phyloP scores from a whole-genome alignment of 2,888 invertebrate genomes.

The Adela reaumurella region DNA sequence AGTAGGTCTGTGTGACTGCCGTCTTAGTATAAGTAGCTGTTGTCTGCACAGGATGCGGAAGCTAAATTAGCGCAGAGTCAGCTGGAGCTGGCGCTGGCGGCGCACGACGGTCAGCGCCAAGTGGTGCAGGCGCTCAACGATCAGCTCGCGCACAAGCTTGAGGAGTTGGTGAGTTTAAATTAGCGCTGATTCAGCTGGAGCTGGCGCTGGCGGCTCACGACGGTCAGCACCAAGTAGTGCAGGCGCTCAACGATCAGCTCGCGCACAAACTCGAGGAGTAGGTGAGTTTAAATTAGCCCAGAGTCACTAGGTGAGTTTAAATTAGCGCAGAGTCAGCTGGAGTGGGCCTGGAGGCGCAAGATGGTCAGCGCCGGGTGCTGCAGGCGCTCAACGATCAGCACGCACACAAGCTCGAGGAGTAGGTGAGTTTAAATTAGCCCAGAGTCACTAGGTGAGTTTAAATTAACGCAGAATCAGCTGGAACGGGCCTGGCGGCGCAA shows the following conservation, averaged over 20 bases:
- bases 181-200: conserved; percentile 77
- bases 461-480: conserved; percentile 73
- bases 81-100: conserved; percentile 71
- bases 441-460: conserved; percentile 75
- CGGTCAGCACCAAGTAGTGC: conserved; percentile 74
- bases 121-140: conserved; percentile 78
- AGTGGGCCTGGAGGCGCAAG: conserved; percentile 76
- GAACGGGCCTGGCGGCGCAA: conserved; percentile 73
- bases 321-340: conserved; percentile 74
- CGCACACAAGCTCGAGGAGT: conserved; percentile 73
- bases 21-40: too few species aligned
- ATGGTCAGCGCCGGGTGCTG: conserved; percentile 76
- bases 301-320: conserved; percentile 73
- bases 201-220: conserved; percentile 76
- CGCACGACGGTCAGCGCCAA: conserved; percentile 78
- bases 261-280: conserved; percentile 77
- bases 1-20: too few species aligned
- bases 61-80: conserved; percentile 75
- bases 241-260: conserved; percentile 79
- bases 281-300: too few species aligned
- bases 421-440: conserved; percentile 72
- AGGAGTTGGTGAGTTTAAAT: conserved; percentile 72
- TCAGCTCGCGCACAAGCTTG: conserved; percentile 76
- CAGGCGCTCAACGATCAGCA: conserved; percentile 81
- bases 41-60: conserved; percentile 49